Conservation (phyloP, 2,888 invertebrate species). For the Harpagoxenus sublaevis region DNA sequence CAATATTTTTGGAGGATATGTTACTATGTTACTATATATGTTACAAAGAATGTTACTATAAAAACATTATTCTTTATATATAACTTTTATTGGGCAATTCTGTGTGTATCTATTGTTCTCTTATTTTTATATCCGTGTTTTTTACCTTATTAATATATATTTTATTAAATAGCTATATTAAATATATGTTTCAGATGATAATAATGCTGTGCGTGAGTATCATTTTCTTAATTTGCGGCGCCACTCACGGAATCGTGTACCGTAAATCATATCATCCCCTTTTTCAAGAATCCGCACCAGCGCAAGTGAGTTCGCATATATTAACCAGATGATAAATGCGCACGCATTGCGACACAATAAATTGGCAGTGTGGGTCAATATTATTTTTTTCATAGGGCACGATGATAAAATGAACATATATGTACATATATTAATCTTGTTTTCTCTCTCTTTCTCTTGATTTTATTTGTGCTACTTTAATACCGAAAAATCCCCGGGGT, state of each 20-base stretch:
- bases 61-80: neutral
- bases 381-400: slow-evolving; percentile 17
- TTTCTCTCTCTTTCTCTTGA: neutral
- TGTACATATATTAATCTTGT: slow-evolving; percentile 13
- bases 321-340: slow-evolving; percentile 43
- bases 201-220: slow-evolving; percentile 59
- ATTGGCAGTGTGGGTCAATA: slow-evolving; percentile 29
- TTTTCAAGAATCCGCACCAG: slow-evolving; percentile 30
- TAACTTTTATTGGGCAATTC: neutral
- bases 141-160: neutral
- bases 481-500: neutral
- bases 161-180: neutral
- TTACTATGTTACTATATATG: neutral
- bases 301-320: slow-evolving; percentile 59
- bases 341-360: slow-evolving; percentile 46
- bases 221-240: slow-evolving; percentile 64
- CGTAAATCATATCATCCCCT: slow-evolving; percentile 64
- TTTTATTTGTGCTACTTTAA: slow-evolving; percentile 7
- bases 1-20: neutral
- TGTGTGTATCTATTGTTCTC: neutral
- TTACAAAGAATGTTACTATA: neutral
- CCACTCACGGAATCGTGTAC: slow-evolving; percentile 63
- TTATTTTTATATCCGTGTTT: neutral
- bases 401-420: slow-evolving; percentile 12
- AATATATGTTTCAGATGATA: slow-evolving; percentile 61